Percentiles rank a stretch among this genome's conserved stretches.
These are phyloP conservation scores for Drosophila ogumai DNA, from an alignment of 1,140 invertebrate species.

Conservation along the genomic window DNA sequence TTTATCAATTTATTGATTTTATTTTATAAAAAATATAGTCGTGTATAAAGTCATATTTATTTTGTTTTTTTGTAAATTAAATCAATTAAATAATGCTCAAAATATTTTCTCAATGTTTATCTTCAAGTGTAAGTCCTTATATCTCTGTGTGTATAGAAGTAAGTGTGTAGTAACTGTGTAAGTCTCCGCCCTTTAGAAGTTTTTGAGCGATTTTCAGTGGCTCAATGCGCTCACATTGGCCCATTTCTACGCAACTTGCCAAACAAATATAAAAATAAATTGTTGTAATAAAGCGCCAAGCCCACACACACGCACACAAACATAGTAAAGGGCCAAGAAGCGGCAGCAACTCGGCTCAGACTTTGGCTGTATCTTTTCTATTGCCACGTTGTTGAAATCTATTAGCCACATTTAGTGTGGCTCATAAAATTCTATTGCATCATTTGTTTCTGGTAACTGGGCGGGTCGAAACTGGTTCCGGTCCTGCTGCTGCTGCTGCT, in stretches of 20 bases:
- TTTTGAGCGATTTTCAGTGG: conserved; percentile 71
- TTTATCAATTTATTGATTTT: too few relatives aligned
- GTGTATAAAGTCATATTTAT: neutral
- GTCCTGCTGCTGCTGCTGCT: conserved; percentile 17
- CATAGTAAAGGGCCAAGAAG: conserved; percentile 17
- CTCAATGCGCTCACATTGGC: conserved; percentile 63
- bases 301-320: conserved; percentile 34
- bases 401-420: conserved; percentile 83
- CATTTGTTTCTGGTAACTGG: conserved; percentile 80
- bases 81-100: neutral
- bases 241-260: conserved; percentile 80
- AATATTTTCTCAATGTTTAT: too few relatives aligned
- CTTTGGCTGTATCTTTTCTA: conserved; percentile 81
- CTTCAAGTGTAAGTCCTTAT: conserved; percentile 6
- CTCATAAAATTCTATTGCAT: conserved; percentile 84
- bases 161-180: conserved; percentile 18
- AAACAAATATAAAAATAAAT: conserved; percentile 84
- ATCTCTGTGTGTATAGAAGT: neutral
- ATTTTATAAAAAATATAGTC: neutral
- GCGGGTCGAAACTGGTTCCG: conserved; percentile 19
- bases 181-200: conserved; percentile 46
- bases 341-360: conserved; percentile 59
- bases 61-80: accelerated
- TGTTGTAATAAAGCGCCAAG: conserved; percentile 71
- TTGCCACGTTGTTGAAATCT: conserved; percentile 84